Evolutionary conservation across 2,113 vertebrate species (phyloP).

Genomic region (Notarius quadriscutis): DNA sequence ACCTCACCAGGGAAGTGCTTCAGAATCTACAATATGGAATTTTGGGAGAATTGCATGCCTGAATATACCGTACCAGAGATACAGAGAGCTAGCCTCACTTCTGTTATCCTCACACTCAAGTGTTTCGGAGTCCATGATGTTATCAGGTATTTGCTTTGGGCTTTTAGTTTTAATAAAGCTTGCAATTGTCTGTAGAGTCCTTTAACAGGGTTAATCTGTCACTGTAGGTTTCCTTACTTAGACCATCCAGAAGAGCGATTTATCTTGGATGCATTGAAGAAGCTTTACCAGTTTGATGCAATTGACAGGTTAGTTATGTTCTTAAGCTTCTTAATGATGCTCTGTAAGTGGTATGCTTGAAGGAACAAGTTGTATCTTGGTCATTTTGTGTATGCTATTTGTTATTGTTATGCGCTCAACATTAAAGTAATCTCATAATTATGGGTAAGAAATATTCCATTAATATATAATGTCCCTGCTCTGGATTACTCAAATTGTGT

Average conservation of each 20-base stretch:
- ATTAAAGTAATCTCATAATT: slow-evolving; percentile 5
- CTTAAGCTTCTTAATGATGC: background rate
- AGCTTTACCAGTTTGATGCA: slow-evolving; percentile 91
- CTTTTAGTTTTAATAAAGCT: background rate
- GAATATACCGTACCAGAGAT: slow-evolving; percentile 94
- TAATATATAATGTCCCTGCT: background rate
- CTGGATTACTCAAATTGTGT: background rate
- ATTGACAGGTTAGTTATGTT: slow-evolving; percentile 85
- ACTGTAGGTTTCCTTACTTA: slow-evolving; percentile 88
- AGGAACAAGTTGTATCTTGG: background rate
- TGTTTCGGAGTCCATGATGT: slow-evolving; percentile 94
- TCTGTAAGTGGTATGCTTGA: slow-evolving; percentile 17
- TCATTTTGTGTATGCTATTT: background rate
- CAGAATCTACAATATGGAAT: slow-evolving; percentile 84
- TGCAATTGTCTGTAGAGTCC: background rate
- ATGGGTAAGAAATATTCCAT: background rate
- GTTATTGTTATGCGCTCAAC: background rate
- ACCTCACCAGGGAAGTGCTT: slow-evolving; percentile 89
- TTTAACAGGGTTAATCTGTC: background rate
- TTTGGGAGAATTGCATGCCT: slow-evolving; percentile 94
- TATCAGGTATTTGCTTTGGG: slow-evolving; percentile 79
- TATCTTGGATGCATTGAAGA: slow-evolving; percentile 90
- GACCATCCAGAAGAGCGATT: slow-evolving; percentile 91
- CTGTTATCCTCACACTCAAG: slow-evolving; percentile 92
- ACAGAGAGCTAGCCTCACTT: slow-evolving; percentile 87